Evolutionary conservation across 2,797 vertebrate species (phyloP).

Genomic region (Chelmon rostratus): DNA sequence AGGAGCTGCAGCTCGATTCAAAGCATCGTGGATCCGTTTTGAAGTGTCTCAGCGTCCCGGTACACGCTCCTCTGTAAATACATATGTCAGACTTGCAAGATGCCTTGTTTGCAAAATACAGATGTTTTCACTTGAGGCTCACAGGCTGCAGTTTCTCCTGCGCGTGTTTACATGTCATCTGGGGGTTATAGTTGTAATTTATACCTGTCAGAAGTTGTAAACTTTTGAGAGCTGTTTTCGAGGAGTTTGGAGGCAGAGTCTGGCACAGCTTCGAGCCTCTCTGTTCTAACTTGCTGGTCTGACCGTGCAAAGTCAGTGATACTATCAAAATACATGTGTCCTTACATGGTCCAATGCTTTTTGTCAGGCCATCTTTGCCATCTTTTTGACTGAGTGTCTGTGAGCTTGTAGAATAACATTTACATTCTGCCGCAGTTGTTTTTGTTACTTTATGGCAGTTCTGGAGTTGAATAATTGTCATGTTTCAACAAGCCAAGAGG

Average conservation of each 20-base stretch:
- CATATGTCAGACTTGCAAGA: conserved; percentile 29
- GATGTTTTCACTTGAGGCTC: conserved; percentile 76
- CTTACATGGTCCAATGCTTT: not conserved
- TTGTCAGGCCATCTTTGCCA: conserved; percentile 13
- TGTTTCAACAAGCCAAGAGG: conserved; percentile 63
- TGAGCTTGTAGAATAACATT: conserved; percentile 42
- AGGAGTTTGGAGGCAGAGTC: conserved; percentile 18
- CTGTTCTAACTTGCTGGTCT: conserved; percentile 14
- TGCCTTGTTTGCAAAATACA: conserved; percentile 67
- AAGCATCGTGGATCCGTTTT: not conserved
- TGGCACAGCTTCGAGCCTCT: conserved; percentile 31
- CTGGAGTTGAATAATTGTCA: conserved; percentile 53
- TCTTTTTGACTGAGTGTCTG: conserved; percentile 12
- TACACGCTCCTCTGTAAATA: conserved; percentile 3
- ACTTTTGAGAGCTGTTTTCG: conserved; percentile 39
- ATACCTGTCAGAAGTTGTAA: conserved; percentile 57
- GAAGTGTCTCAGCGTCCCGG: conserved; percentile 16
- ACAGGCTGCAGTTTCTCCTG: conserved; percentile 36
- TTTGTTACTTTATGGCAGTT: conserved; percentile 40
- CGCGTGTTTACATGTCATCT: conserved; percentile 69
- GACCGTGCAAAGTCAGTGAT: not conserved
- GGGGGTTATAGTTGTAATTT: conserved; percentile 50
- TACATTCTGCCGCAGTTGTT: conserved; percentile 33
- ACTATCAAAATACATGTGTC: not conserved
- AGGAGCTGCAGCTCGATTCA: conserved; percentile 7